Percentiles rank a stretch among this genome's conserved stretches.
These are phyloP conservation scores for Speoplatyrhinus poulsoni DNA, from an alignment of 2,113 vertebrate species.

Conservation along the genomic window DNA sequence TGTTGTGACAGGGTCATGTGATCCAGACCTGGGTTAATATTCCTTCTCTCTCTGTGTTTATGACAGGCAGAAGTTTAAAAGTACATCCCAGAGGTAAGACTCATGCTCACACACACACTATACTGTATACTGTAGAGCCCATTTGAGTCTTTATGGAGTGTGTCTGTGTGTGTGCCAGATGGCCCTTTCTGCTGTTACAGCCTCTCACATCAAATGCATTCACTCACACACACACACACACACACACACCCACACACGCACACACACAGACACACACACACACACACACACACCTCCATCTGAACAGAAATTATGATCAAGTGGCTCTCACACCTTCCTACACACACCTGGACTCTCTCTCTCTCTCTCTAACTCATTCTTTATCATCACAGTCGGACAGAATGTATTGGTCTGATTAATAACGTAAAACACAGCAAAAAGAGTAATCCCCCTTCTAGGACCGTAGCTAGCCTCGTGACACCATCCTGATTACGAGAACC, in stretches of 20 bases:
- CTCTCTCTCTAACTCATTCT: background rate
- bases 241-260: constrained; percentile 4
- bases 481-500: too few relatives aligned
- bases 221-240: constrained; percentile 22
- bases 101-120: constrained; percentile 8
- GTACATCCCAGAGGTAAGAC: constrained; percentile 78
- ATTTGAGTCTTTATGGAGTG: background rate
- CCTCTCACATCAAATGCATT: background rate
- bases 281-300: background rate
- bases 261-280: background rate
- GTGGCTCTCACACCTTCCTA: background rate
- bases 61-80: constrained; percentile 83
- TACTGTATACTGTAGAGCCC: constrained; percentile 4
- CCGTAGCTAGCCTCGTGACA: too few relatives aligned
- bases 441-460: too few relatives aligned
- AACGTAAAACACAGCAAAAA: too few relatives aligned
- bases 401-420: too few relatives aligned
- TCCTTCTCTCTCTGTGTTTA: constrained; percentile 30
- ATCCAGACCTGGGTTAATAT: too few relatives aligned
- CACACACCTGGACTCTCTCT: constrained; percentile 67
- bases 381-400: too few relatives aligned
- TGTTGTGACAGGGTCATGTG: too few relatives aligned
- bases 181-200: background rate
- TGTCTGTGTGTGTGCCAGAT: background rate
- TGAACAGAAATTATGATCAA: background rate